Evolutionary conservation across 2,113 vertebrate species (phyloP).

Genomic region (Cettia cetti): DNA sequence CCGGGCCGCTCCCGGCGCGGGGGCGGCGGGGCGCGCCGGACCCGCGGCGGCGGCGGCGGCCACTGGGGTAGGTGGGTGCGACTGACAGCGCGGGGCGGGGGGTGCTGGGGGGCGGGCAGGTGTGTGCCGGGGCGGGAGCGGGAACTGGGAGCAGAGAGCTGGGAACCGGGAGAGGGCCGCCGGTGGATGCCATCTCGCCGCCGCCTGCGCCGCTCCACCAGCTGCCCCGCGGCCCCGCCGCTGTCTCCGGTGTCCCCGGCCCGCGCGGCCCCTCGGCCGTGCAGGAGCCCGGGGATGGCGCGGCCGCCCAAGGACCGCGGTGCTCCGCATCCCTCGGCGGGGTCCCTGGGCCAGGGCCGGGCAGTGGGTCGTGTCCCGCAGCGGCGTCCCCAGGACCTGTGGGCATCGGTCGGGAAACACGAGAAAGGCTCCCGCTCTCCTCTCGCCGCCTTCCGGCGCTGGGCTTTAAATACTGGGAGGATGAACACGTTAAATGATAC

Average conservation of each 20-base stretch:
- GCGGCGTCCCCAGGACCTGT: neutral
- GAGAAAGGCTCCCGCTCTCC: neutral
- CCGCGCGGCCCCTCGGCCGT: neutral
- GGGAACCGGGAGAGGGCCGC: neutral
- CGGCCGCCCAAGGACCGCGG: neutral
- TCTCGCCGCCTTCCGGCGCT: neutral
- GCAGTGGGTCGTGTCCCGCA: neutral
- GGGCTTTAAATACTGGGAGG: neutral
- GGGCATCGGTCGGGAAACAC: neutral
- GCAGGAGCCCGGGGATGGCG: neutral
- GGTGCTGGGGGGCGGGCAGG: too few relatives aligned
- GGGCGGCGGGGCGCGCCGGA: too few relatives aligned
- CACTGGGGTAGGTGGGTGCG: too few relatives aligned
- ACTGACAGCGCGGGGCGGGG: too few relatives aligned
- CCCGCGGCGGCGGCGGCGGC: too few relatives aligned
- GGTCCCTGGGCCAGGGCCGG: neutral
- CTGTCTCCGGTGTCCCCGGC: neutral
- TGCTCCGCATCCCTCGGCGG: neutral
- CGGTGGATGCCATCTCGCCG: neutral
- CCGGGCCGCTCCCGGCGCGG: too few relatives aligned
- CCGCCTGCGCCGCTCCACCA: neutral
- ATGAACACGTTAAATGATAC: neutral
- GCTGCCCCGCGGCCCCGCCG: neutral
- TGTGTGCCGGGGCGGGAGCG: neutral
- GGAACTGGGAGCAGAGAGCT: neutral